These are phyloP conservation scores for Elegia similella DNA, from an alignment of 2,888 invertebrate genomes.

Conservation along the genomic window DNA sequence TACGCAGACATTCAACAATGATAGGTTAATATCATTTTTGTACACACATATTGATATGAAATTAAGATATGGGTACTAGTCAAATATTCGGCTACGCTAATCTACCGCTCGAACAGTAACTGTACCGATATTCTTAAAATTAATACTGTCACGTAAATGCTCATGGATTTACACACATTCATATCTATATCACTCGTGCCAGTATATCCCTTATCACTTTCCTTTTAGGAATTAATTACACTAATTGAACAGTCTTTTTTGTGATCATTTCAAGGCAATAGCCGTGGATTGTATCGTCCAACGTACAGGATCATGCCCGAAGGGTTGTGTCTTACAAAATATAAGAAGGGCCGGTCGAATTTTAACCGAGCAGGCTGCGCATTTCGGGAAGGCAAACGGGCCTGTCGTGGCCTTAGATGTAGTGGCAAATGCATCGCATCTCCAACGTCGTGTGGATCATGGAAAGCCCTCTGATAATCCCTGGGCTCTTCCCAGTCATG, in stretches of 20 bases:
- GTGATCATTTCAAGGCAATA: constrained; percentile 83
- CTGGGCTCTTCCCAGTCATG: constrained; percentile 78
- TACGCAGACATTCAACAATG: constrained; percentile 50
- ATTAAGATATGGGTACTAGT: constrained; percentile 48
- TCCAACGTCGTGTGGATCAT: constrained; percentile 82
- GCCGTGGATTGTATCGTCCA: constrained; percentile 92
- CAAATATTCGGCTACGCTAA: constrained; percentile 16
- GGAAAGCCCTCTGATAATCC: constrained; percentile 86
- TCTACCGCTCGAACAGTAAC: constrained; percentile 42
- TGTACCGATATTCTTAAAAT: constrained; percentile 58
- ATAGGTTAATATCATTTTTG: constrained; percentile 44
- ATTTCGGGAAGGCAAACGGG: constrained; percentile 85
- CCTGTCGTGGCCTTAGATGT: constrained; percentile 86
- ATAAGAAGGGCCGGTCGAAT: constrained; percentile 93
- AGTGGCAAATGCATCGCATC: constrained; percentile 83
- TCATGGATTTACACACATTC: constrained; percentile 58
- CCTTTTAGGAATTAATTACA: constrained; percentile 72
- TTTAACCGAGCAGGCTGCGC: constrained; percentile 86
- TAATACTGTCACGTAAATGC: constrained; percentile 80
- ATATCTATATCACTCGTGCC: constrained; percentile 68
- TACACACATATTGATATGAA: constrained; percentile 56
- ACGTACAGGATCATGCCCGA: constrained; percentile 94
- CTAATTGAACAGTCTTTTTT: constrained; percentile 76
- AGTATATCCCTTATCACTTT: constrained; percentile 72
- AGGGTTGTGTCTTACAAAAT: constrained; percentile 94